A percentile compares a stretch with the other conserved stretches of the same genome.
phyloP scores from a whole-genome alignment of 2,113 vertebrate genomes.

The Aplodontia rufa region DNA sequence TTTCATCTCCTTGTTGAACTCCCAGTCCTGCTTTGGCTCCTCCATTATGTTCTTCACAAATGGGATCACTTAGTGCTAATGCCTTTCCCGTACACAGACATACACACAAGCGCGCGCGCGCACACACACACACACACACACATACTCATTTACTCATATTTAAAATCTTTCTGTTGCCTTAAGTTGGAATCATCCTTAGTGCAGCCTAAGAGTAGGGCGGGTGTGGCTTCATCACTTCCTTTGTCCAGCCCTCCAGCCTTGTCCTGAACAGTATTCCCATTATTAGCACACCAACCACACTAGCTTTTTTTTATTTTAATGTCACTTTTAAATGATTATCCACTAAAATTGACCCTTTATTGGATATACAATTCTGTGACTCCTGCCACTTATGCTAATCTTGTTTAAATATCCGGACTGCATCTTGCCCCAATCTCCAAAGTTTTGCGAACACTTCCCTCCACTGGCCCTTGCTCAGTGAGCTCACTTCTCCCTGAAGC shows the following conservation, averaged over 20 bases:
- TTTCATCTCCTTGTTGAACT: background rate
- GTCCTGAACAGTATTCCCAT: background rate
- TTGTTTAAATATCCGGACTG: background rate
- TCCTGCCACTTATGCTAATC: background rate
- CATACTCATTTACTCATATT: too few relatives aligned
- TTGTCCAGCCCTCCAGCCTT: background rate
- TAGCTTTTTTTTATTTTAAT: background rate
- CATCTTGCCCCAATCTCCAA: background rate
- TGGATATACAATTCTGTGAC: fast-evolving
- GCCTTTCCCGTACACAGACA: too few relatives aligned
- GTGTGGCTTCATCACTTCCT: too few relatives aligned
- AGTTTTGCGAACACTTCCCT: background rate
- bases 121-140: too few relatives aligned
- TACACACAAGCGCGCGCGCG: too few relatives aligned
- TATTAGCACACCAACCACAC: background rate
- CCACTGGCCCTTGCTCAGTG: too few relatives aligned
- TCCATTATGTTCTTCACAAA: background rate
- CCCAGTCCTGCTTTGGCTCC: background rate
- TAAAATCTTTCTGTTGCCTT: background rate
- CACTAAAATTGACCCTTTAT: background rate
- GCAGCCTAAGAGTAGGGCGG: too few relatives aligned
- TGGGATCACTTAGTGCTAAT: too few relatives aligned
- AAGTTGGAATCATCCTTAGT: too few relatives aligned
- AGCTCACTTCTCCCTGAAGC: background rate
- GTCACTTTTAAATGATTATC: background rate